phyloP scores from a whole-genome alignment of 2,113 vertebrate species.

The Petrocephalus zakoni region DNA sequence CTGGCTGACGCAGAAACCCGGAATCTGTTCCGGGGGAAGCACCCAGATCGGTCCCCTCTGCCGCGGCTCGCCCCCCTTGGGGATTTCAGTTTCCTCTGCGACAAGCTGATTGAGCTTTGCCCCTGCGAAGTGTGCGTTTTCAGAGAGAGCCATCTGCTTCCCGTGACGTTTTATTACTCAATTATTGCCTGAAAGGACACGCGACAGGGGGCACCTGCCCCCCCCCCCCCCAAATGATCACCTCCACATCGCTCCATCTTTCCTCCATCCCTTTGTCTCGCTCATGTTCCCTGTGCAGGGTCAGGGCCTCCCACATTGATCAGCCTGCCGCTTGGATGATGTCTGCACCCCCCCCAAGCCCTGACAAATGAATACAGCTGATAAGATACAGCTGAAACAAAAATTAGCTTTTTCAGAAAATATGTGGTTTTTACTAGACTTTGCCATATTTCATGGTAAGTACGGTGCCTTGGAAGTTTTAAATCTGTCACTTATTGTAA shows the following conservation, averaged over 20 bases:
- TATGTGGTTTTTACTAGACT: not conserved
- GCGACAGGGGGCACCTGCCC: slow-evolving; percentile 16
- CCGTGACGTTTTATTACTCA: slow-evolving; percentile 21
- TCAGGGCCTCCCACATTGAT: not conserved
- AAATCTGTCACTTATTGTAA: not conserved
- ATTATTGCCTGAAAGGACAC: slow-evolving; percentile 19
- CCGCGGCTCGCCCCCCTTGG: not conserved
- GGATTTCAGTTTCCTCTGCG: not conserved
- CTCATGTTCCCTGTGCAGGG: not conserved
- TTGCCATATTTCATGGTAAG: not conserved
- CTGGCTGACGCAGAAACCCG: no score
- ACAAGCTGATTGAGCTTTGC: slow-evolving; percentile 1
- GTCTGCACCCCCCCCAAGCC: not conserved
- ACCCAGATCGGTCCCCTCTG: not conserved
- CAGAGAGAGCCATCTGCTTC: slow-evolving; percentile 18
- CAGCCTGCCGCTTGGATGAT: not conserved
- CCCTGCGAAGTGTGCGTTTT: not conserved
- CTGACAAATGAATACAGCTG: not conserved
- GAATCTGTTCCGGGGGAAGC: not conserved
- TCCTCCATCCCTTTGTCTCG: slow-evolving; percentile 35
- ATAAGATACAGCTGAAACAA: not conserved
- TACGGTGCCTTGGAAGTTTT: not conserved
- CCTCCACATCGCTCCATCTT: slow-evolving; percentile 26
- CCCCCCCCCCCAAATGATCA: not conserved
- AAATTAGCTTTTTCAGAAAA: not conserved